Base-by-base conservation (phyloP, 2,888 invertebrate genomes). In the Aelia acuminata region DNA sequence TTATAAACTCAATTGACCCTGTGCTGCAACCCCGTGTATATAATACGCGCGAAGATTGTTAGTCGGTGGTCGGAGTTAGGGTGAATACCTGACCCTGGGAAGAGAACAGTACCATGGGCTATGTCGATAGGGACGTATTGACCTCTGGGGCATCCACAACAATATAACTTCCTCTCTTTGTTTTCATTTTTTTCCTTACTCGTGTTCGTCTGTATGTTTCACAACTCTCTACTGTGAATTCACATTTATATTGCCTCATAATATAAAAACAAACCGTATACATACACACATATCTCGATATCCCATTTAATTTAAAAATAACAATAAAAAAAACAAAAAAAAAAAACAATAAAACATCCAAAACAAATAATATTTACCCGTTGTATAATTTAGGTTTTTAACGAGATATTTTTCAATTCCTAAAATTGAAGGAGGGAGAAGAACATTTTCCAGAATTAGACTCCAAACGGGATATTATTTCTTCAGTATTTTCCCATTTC, bases 381-480 rank as follows among this genome's bases (percentile, higher is more conserved):
- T 31, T 18, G 15, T 7, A 31, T 15, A 18, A 31, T 63, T 63
- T 31, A 13, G 31, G 3, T 63, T 31, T 63, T 26, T 31, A 31
- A 3, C 31, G 8, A 31, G 15, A 13, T 13, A 63, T 63, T 63
- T 63, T 31, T 31, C 18, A 5, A 63, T 31, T 31, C 18, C 1
- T 57, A 57, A 63, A 63, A 18, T 26, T 63, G 31, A 31, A 57
- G 31, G 15, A 31, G 31, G 4, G 15, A 31, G 63, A 11, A 63
- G 63, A 63, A 63, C 31, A 63, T 63, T 63, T 63, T 63, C 31
- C 63, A 63, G 63, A 63, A 63, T 63, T 18, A 80, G 43, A 43
- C 80, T n/a, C 43, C 22, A 80, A 80, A 39, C 43, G n/a, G 80
- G n/a, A 80, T 80, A 80, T 80, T 43, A 80, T 80, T 80, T 80